Percentiles rank a stretch among this genome's conserved stretches.
Evolutionary conservation across 1,140 invertebrate species (phyloP).

Genomic region (Littorina saxatilis): DNA sequence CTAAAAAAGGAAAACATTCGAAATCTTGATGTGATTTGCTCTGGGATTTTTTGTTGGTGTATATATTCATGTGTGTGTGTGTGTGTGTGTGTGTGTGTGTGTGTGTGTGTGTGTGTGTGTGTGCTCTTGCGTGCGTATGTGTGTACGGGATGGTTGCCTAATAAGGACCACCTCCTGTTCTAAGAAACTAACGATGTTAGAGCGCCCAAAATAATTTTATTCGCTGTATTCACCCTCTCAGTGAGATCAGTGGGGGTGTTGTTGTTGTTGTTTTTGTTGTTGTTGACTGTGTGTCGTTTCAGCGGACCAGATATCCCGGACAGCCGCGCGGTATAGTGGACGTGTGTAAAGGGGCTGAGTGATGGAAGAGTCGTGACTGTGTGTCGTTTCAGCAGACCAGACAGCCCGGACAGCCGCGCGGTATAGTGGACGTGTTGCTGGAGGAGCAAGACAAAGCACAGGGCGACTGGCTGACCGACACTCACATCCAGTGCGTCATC

Average conservation of each 20-base stretch:
- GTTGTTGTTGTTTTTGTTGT: too few relatives aligned
- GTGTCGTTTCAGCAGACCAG: neutral
- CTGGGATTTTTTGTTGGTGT: neutral
- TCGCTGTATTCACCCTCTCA: too few relatives aligned
- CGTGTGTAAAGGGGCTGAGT: too few relatives aligned
- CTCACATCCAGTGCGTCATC: constrained; percentile 4
- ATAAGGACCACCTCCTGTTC: too few relatives aligned
- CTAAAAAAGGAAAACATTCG: too few relatives aligned
- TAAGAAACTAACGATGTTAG: too few relatives aligned
- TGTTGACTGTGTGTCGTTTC: too few relatives aligned
- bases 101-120: neutral
- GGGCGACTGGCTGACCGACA: constrained; percentile 8
- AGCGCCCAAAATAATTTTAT: too few relatives aligned
- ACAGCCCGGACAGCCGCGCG: neutral
- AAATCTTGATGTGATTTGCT: neutral
- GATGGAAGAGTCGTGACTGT: too few relatives aligned
- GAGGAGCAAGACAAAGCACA: neutral
- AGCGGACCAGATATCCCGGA: neutral
- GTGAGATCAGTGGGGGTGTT: too few relatives aligned
- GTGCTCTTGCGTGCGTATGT: too few relatives aligned
- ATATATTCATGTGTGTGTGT: neutral
- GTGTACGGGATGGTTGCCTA: too few relatives aligned
- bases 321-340: constrained; percentile 18
- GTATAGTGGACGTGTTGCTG: constrained; percentile 25
- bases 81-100: neutral